Evolutionary conservation across 2,888 invertebrate species (phyloP), one percentile per base, ranked within the genome.

Genomic region (Euclidia mi): DNA sequence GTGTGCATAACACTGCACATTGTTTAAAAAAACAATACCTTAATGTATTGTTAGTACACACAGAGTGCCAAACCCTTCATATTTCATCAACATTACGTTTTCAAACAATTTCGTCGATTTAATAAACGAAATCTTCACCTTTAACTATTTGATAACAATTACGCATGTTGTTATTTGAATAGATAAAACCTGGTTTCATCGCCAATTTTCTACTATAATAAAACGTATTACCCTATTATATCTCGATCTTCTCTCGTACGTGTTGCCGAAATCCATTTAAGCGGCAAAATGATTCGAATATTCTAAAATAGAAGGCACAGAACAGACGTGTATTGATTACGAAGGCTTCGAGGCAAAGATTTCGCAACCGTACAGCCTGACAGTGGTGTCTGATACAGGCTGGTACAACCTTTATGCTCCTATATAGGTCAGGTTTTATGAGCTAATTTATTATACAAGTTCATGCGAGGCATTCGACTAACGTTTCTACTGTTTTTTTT

Each of bases 191-290:
- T 3, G 3, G 7, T 3, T 9, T 1, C 15, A 10, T 12, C 7
- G 15, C 0, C 3, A 37, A 37, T 15, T n/a, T 3, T 37, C 9
- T 1, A 37, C 37, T 32, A 50, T 20, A 17, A 7, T 34, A 32
- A 52, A 12, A 35, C 4, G 7, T 35, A 34, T 68, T 92, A 96
- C 96, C 91, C 95, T 88, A 75, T 96, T 96, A 75, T 96, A 96
- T 83, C 96, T 88, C 56, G 96, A 95, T 50, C 96, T 86, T 73
- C 95, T 88, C 78, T 95, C 95, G 65, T 95, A 85, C 42, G 93
- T 87, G 69, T 90, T 94, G 2, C 96, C 96, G 66, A 96, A 96
- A 66, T 95, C 95, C 94, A 94, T 94, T 53, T 65, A 46, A 53
- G 53, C 56, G 64, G 63, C 44, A 52, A 66, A 40, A 50, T 47